Base-by-base conservation (phyloP, 2,888 invertebrate genomes). In the Athalia rosae region DNA sequence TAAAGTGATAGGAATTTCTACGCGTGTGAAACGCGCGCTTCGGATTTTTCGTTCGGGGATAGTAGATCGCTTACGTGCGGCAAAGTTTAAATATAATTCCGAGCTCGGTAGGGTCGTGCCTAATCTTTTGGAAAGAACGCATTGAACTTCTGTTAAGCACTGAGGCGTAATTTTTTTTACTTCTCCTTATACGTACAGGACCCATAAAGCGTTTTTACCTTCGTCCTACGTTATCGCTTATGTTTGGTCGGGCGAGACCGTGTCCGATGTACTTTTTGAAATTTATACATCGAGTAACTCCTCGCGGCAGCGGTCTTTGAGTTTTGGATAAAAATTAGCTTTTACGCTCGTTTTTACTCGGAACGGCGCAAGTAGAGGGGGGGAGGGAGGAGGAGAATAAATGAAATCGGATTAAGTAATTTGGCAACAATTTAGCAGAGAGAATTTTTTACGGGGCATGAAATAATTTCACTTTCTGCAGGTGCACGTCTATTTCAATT, bases 61-160 rank as follows among this genome's bases (percentile, higher is more conserved):
- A 28, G 58, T 15, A 58, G 58, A 71, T 71, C 58, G 71, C 45
- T 71, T 71, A 71, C 71, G 58, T 58, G 28, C 28, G 43, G 71
- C 56, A 71, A 58, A 71, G 71, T 58, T 71, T 71, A 71, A 71
- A 71, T 71, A 71, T 71, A 71, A 71, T 58, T 71, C 9, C 43
- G 11, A 15, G 71, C 28, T 43, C 28, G 9, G 50, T 43, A 56
- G 43, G 71, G 71, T 56, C 45, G 71, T 58, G 71, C 71, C 71
- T 71, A 71, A 71, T 71, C 71, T 71, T 71, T 58, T 58, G 71
- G 71, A 71, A 71, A 71, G 56, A 71, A 71, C 45, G 71, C 56
- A 71, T 71, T 71, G 71, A 71, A 71, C 71, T 58, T 71, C 71
- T 58, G 71, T 50, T 71, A 71, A 71, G 71, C 71, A 71, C 69